Evolutionary conservation across 35 echinoderm and acorn worm genomes (phyloP).

Genomic region (Patiria miniata): DNA sequence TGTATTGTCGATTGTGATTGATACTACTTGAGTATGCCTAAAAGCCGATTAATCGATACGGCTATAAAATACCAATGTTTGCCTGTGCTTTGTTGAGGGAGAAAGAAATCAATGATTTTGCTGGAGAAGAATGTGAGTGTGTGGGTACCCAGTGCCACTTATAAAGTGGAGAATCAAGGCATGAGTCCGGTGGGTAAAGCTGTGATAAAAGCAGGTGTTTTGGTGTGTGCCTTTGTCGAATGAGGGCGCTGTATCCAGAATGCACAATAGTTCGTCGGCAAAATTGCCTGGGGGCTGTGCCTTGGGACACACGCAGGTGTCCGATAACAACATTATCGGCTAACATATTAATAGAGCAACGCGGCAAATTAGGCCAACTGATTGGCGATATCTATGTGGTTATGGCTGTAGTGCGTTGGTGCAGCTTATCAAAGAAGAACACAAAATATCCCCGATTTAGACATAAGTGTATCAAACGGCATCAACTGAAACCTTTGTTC

Average conservation of each 20-base stretch:
- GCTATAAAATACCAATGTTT: neutral
- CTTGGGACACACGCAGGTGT: neutral
- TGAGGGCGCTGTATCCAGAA: neutral
- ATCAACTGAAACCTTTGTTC: too few species aligned
- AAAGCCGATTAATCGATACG: neutral
- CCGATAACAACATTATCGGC: too few species aligned
- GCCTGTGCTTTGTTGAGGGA: neutral
- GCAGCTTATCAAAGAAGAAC: too few species aligned
- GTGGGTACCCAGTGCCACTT: neutral
- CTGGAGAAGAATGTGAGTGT: neutral
- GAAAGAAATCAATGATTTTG: constrained; percentile 12
- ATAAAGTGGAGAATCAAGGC: neutral
- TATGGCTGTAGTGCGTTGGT: too few species aligned
- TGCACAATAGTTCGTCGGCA: neutral
- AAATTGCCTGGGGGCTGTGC: neutral
- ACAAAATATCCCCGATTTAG: too few species aligned
- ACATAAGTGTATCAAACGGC: too few species aligned
- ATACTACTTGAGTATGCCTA: neutral
- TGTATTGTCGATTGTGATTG: neutral
- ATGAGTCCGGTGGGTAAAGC: neutral
- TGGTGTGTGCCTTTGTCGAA: neutral
- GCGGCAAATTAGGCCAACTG: too few species aligned
- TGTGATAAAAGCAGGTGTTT: neutral
- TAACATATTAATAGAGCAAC: too few species aligned
- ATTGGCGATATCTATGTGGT: too few species aligned